phyloP scores from a whole-genome alignment of 2,888 invertebrate species.

The Alentia gelatinosa region DNA sequence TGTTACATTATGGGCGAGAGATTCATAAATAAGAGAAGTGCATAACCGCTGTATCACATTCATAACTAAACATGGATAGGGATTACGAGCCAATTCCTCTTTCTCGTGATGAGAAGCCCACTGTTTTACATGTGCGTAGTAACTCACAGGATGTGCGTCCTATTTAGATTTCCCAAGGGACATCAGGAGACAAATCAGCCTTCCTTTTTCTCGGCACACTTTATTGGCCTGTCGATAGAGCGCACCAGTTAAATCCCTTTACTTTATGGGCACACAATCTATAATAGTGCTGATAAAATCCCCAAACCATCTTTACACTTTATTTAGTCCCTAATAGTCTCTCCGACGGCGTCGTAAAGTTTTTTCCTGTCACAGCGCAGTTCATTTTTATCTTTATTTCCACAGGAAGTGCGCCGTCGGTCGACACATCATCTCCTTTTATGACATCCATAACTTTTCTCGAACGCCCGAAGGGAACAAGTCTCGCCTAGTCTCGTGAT shows the following conservation, averaged over 20 bases:
- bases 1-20: too few species aligned
- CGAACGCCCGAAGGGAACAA: background rate
- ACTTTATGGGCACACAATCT: background rate
- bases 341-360: background rate
- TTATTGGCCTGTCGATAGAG: background rate
- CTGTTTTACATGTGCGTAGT: background rate
- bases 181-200: background rate
- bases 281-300: background rate
- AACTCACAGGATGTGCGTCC: background rate
- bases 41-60: too few species aligned
- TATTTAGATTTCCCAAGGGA: background rate
- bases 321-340: slow-evolving; percentile 27
- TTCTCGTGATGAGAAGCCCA: too few species aligned
- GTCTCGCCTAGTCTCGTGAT: background rate
- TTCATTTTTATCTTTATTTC: slow-evolving; percentile 33
- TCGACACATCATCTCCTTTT: slow-evolving; percentile 40
- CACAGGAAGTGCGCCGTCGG: slow-evolving; percentile 5
- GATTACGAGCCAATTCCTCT: too few species aligned
- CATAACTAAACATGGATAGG: too few species aligned
- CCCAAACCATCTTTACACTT: slow-evolving; percentile 39
- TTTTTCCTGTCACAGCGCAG: background rate
- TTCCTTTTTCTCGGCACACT: background rate
- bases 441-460: slow-evolving; percentile 15
- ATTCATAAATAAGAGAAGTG: too few species aligned
- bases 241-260: background rate